Evolutionary conservation across 2,113 vertebrate genomes (phyloP).

Genomic region (Eolophus roseicapilla): DNA sequence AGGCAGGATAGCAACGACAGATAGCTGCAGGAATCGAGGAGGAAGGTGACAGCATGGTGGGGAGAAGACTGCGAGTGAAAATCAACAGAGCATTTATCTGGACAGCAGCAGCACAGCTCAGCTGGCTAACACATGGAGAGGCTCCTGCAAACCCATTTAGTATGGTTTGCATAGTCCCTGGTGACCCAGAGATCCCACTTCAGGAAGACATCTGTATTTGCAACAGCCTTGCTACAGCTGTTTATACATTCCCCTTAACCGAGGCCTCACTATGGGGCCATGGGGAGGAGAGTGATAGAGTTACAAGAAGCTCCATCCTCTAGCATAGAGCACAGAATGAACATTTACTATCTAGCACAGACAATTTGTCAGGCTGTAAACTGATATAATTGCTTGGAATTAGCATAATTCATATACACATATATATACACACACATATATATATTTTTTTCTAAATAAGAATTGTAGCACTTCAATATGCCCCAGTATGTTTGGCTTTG

Average conservation of each 20-base stretch:
- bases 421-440: fast-evolving
- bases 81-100: not conserved
- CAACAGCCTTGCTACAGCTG: conserved; percentile 45
- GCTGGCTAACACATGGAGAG: not conserved
- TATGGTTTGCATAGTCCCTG: not conserved
- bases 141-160: not conserved
- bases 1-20: not conserved
- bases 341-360: not conserved
- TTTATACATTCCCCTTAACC: not conserved
- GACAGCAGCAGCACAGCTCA: not conserved
- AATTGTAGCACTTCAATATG: not conserved
- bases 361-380: not conserved
- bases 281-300: fast-evolving
- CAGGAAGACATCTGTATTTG: not conserved
- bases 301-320: not conserved
- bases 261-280: not conserved
- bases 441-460: not conserved
- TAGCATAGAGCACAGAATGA: not conserved
- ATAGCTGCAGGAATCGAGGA: not conserved
- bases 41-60: fast-evolving
- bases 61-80: not conserved
- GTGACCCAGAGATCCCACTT: not conserved
- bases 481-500: not conserved
- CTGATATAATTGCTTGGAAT: not conserved
- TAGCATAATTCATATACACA: not conserved